Conservation (phyloP, 2,888 invertebrate species). For the Meliscaeva auricollis region DNA sequence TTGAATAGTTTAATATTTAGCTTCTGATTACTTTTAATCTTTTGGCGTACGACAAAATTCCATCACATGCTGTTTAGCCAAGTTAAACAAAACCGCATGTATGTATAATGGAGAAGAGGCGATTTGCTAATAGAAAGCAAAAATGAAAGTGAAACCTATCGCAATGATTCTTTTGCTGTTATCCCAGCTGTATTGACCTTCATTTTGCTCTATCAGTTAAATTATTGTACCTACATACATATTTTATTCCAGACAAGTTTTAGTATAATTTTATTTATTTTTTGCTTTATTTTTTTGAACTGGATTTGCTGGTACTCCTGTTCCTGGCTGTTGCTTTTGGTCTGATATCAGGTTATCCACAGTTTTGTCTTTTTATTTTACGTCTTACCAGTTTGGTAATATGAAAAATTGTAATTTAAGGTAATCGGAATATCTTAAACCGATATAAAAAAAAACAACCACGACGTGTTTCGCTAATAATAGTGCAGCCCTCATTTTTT, state of each 20-base stretch:
- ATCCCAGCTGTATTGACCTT: slow-evolving; percentile 70
- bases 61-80: slow-evolving; percentile 9
- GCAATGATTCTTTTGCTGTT: slow-evolving; percentile 53
- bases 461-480: no score
- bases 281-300: not conserved
- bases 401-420: not conserved
- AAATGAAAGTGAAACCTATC: slow-evolving; percentile 68
- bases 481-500: no score
- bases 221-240: not conserved
- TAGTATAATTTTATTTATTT: not conserved
- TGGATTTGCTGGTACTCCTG: slow-evolving; percentile 32
- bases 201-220: slow-evolving; percentile 56
- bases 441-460: no score
- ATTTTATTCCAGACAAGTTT: slow-evolving; percentile 8
- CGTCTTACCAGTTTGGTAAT: not conserved
- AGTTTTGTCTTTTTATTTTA: slow-evolving; percentile 3
- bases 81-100: slow-evolving; percentile 1
- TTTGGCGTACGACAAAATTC: slow-evolving; percentile 22
- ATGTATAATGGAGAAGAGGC: not conserved
- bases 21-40: slow-evolving; percentile 2
- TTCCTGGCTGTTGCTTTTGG: slow-evolving; percentile 1
- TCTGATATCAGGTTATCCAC: not conserved
- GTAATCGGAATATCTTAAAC: no score
- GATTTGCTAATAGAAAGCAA: slow-evolving; percentile 22
- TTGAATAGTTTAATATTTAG: slow-evolving; percentile 6